phyloP scores from a whole-genome alignment of 2,888 invertebrate genomes.

The Caradrina kadenii region DNA sequence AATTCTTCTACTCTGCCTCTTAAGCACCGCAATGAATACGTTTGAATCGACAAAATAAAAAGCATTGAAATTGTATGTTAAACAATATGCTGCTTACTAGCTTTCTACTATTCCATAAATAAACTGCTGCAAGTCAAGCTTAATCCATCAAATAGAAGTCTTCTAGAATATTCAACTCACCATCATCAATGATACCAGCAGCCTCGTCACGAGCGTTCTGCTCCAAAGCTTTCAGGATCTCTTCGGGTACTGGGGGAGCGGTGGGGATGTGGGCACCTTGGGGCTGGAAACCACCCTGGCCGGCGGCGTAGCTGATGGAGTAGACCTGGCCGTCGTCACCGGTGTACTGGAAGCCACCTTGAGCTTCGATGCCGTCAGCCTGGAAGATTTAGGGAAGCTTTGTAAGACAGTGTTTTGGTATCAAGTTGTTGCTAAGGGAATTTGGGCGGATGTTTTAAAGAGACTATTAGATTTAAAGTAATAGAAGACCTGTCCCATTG shows the following conservation, averaged over 20 bases:
- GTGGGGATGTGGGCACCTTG: constrained; percentile 91
- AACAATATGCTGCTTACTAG: too few species aligned
- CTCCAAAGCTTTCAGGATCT: constrained; percentile 89
- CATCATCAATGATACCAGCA: constrained; percentile 90
- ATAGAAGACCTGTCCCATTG: too few species aligned
- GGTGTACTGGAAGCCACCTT: constrained; percentile 91
- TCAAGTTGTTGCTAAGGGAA: not conserved
- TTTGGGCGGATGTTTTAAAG: not conserved
- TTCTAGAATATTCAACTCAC: constrained; percentile 70
- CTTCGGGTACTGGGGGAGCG: constrained; percentile 91
- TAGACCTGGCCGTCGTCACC: constrained; percentile 91
- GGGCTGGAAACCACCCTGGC: constrained; percentile 90
- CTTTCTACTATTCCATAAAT: not conserved
- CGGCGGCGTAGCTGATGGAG: constrained; percentile 89
- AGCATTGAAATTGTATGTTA: too few species aligned
- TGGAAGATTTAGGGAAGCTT: constrained; percentile 67
- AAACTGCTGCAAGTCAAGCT: not conserved
- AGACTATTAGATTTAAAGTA: too few species aligned
- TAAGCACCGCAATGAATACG: too few species aligned
- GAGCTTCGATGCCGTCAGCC: constrained; percentile 88
- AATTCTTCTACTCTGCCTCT: too few species aligned
- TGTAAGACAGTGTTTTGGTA: not conserved
- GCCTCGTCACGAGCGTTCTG: constrained; percentile 90
- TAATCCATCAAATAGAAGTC: not conserved
- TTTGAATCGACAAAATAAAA: too few species aligned